phyloP scores from a whole-genome alignment of 2,888 invertebrate genomes.

The Protodeltote pygarga region DNA sequence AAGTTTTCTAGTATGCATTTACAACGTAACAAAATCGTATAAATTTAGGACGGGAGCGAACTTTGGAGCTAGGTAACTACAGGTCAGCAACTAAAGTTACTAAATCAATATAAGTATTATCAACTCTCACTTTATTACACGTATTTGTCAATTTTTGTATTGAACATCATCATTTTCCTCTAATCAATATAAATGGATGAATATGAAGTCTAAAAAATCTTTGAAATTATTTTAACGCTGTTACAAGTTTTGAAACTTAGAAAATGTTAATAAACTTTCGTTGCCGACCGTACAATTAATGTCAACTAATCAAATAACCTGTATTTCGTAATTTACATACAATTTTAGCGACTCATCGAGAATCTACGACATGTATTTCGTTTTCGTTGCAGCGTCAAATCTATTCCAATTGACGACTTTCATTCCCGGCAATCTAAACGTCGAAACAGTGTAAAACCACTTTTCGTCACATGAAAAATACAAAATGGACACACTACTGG shows the following conservation, averaged over 20 bases:
- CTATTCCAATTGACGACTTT: constrained; percentile 20
- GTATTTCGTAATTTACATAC: constrained; percentile 59
- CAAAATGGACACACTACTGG: constrained; percentile 41
- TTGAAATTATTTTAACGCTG: no score
- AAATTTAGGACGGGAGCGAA: constrained; percentile 81
- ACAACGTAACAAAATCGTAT: constrained; percentile 68
- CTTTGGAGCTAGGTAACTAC: constrained; percentile 59
- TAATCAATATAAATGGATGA: no score
- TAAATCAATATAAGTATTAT: no score
- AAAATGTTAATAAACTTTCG: no score
- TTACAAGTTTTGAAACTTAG: no score
- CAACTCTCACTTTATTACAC: no score
- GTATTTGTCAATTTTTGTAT: no score
- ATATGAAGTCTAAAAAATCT: no score
- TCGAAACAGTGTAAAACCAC: constrained; percentile 50
- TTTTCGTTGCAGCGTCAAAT: constrained; percentile 70
- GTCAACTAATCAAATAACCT: constrained; percentile 58
- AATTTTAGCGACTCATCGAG: constrained; percentile 53
- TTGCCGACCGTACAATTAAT: no score
- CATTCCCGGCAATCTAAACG: constrained; percentile 22
- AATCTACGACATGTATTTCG: no score
- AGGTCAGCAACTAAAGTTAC: no score
- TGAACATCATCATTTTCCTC: no score
- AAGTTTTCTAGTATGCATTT: constrained; percentile 26
- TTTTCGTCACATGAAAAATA: constrained; percentile 42